Percentiles rank a stretch among this genome's conserved stretches.
These are phyloP conservation scores for Amazona vittata DNA, from an alignment of 2,113 vertebrate species.

Conservation along the genomic window DNA sequence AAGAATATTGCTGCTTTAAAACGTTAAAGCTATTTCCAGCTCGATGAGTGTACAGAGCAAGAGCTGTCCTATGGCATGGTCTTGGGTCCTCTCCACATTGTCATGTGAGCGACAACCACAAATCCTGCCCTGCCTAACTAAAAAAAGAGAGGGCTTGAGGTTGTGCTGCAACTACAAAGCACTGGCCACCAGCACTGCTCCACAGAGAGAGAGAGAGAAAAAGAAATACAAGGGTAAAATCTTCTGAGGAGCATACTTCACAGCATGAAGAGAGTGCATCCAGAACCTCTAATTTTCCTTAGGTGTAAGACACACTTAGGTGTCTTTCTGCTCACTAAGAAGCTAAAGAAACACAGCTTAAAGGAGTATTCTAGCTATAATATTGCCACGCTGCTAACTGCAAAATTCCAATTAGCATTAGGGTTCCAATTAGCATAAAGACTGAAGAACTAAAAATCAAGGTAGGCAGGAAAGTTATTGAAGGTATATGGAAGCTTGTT, in stretches of 20 bases:
- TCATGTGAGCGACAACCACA: background rate
- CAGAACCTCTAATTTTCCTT: background rate
- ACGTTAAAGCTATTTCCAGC: background rate
- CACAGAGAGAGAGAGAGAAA: background rate
- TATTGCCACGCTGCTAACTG: background rate
- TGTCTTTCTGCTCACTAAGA: constrained; percentile 38
- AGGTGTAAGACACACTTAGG: background rate
- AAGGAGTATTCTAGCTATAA: background rate
- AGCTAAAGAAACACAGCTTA: background rate
- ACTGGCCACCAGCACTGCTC: background rate
- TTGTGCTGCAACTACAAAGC: background rate
- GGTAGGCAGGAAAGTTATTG: background rate
- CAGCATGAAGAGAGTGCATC: background rate
- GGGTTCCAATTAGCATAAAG: background rate
- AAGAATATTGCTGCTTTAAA: background rate
- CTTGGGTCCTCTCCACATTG: background rate
- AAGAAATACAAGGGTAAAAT: background rate
- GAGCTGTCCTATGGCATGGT: background rate
- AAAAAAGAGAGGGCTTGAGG: background rate
- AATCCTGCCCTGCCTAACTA: background rate
- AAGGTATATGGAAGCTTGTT: background rate
- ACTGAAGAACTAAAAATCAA: background rate
- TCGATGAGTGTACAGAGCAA: background rate
- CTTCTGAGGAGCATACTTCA: background rate
- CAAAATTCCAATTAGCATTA: background rate